Evolutionary conservation across 2,888 invertebrate species (phyloP), one percentile per base, ranked within the genome.

Genomic region (Magallana nippona): DNA sequence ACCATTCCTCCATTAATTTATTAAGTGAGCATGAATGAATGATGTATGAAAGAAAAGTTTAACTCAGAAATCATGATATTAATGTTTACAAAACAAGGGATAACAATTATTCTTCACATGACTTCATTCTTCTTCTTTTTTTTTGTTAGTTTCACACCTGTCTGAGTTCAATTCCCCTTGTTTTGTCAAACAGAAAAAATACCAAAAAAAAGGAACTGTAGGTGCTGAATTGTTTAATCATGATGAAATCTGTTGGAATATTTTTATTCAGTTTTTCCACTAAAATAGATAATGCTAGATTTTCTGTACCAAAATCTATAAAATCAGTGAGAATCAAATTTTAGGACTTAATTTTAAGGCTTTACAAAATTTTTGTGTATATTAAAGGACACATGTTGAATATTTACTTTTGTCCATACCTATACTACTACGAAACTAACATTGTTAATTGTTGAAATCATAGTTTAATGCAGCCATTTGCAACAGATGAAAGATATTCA

Each of bases 1-100:
- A 60, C n/a, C 60, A 60, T 60, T 60, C 60, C 60, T n/a, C 32
- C 71, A 2, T 71, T 71, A 27, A 71, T 71, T 71, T 22, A 71
- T 22, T 71, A 71, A 44, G 22, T 15, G 71, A 44, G 44, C 32
- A 32, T 71, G 71, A 71, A 71, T 71, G 71, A 71, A 15, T 27
- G 15, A 19, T 60, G 71, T 27, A 27, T 71, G 71, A 71, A 71
- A 71, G 71, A 15, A 27, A 13, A 71, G 71, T 22, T 27, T 19
- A 71, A 71, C 62, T 62, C 5, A 11, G 15, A 71, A 32, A 71
- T 71, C 71, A 71, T 71, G 71, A 71, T 71, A 71, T 71, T 71
- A 71, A 15, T 71, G 71, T 27, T 71, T 22, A 32, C 22, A 71
- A 32, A 71, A 71, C 71, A 71, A 27, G 71, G 71, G 71, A 27